A percentile compares a stretch with the other conserved stretches of the same genome.
These are phyloP conservation scores for Acleris cristana DNA, from an alignment of 2,888 invertebrate genomes.

Conservation along the genomic window DNA sequence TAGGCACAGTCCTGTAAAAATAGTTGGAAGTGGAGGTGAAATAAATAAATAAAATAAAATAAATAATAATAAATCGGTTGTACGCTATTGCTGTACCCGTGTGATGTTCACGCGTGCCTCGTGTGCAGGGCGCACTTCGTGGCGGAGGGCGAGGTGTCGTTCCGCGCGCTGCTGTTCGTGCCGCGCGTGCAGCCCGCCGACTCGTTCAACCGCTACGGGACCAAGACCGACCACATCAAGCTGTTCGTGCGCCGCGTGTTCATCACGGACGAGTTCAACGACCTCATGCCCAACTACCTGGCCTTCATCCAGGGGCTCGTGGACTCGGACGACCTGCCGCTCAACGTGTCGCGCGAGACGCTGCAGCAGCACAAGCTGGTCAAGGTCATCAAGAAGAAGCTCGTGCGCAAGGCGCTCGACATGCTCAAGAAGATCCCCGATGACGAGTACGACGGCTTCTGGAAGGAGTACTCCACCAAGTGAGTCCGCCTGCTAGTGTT, in stretches of 20 bases:
- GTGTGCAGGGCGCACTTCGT: constrained; percentile 91
- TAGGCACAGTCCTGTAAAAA: too few relatives aligned
- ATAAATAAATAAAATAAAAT: too few relatives aligned
- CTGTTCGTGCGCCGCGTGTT: constrained; percentile 99
- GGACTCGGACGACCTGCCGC: constrained; percentile 98
- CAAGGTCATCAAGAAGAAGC: constrained; percentile 99
- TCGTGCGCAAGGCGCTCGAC: constrained; percentile 97
- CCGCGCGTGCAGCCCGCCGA: constrained; percentile 96
- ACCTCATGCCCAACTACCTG: constrained; percentile 99
- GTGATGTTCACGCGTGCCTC: too few relatives aligned
- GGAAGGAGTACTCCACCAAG: constrained; percentile 99
- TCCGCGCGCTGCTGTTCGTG: constrained; percentile 97
- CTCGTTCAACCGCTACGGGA: constrained; percentile 97
- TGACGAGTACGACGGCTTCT: constrained; percentile 95
- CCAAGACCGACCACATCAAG: constrained; percentile 97
- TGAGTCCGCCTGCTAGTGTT: constrained; percentile 62
- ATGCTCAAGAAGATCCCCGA: constrained; percentile 98
- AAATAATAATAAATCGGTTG: too few relatives aligned
- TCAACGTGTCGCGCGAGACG: constrained; percentile 99
- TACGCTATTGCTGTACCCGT: too few relatives aligned
- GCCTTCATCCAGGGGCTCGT: constrained; percentile 98
- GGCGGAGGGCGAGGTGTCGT: constrained; percentile 99
- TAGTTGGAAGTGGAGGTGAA: too few relatives aligned
- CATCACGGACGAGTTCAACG: constrained; percentile 99
- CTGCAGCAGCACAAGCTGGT: constrained; percentile 99